These are phyloP conservation scores for Propithecus coquereli DNA, from an alignment of 2,113 vertebrate species.

Conservation along the genomic window DNA sequence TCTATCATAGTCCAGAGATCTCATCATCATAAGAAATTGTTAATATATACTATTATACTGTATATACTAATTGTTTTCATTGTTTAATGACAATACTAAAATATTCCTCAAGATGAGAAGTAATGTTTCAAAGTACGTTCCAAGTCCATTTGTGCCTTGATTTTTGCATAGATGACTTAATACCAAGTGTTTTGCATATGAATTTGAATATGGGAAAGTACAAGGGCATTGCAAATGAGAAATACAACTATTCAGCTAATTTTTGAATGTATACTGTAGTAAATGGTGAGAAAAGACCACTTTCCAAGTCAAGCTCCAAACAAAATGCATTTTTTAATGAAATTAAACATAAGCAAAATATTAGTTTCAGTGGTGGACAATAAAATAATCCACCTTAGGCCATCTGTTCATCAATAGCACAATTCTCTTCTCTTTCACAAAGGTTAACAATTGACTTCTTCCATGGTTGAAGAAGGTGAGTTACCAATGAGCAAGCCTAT, in stretches of 20 bases:
- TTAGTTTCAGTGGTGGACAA: not conserved
- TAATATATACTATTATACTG: not conserved
- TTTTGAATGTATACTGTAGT: not conserved
- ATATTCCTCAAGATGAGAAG: not conserved
- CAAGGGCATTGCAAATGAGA: not conserved
- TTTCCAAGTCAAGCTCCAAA: constrained; percentile 33
- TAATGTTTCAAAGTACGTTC: not conserved
- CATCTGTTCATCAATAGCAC: not conserved
- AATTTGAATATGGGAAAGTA: constrained; percentile 44
- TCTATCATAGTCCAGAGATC: not conserved
- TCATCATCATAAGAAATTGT: not conserved
- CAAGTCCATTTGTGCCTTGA: not conserved
- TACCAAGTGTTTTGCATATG: constrained; percentile 22
- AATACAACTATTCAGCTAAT: not conserved
- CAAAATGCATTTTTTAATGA: not conserved
- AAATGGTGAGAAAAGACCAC: not conserved
- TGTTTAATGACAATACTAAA: not conserved
- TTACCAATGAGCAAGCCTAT: not conserved
- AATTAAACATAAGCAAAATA: not conserved
- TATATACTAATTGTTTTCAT: not conserved
- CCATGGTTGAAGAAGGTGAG: not conserved
- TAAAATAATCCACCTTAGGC: not conserved
- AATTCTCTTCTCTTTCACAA: not conserved
- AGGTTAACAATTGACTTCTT: not conserved
- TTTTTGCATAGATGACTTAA: constrained; percentile 40